Conservation (phyloP, 1,140 invertebrate genomes). For the Bombus waltoni region DNA sequence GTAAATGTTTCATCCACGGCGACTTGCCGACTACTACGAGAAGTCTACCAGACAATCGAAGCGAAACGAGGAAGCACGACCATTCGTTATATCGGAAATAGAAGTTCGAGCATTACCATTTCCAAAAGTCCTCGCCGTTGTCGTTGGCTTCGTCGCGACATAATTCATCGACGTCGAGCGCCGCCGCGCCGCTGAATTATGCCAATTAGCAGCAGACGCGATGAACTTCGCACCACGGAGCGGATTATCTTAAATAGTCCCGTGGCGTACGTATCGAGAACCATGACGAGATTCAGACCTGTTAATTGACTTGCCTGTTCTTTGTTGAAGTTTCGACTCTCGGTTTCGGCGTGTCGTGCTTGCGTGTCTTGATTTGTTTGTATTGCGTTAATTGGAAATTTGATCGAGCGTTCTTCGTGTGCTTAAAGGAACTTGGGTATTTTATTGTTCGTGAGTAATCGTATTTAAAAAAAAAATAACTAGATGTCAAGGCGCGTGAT, state of each 20-base stretch:
- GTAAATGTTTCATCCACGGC: conserved; percentile 28
- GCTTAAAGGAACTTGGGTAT: not conserved
- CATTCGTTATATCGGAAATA: conserved; percentile 29
- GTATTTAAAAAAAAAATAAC: no score
- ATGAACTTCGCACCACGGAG: conserved; percentile 42
- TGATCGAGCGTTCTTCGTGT: no score
- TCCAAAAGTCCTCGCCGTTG: conserved; percentile 9
- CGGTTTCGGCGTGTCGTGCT: not conserved
- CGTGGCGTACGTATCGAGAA: conserved; percentile 7
- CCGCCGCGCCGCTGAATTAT: conserved; percentile 30
- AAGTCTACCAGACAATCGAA: conserved; percentile 18
- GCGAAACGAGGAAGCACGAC: not conserved
- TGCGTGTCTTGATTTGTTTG: no score
- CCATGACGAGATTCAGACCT: not conserved
- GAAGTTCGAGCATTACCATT: conserved; percentile 31
- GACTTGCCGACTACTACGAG: not conserved
- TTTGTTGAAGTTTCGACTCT: not conserved
- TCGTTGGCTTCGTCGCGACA: conserved; percentile 33
- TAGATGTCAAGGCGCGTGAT: no score
- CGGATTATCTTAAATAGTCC: conserved; percentile 50
- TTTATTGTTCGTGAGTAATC: fast-evolving
- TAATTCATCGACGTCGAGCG: conserved; percentile 58
- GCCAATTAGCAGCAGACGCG: conserved; percentile 55
- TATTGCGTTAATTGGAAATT: not conserved
- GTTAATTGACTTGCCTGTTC: conserved; percentile 16